Base-by-base conservation (phyloP, 2,888 invertebrate species). In the Macrosiphum euphorbiae region DNA sequence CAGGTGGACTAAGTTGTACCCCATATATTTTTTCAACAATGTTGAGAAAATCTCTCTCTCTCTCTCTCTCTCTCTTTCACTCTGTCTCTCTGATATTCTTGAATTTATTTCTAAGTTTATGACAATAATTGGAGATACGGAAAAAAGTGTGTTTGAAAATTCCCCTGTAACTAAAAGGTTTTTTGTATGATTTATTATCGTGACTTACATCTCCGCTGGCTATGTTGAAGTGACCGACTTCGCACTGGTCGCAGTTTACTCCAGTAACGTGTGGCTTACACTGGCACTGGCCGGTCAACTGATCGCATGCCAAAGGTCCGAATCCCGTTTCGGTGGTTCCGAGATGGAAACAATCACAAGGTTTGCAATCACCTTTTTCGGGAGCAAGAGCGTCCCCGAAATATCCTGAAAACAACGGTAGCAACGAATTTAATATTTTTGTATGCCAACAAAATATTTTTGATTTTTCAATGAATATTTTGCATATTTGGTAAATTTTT, bases 381-480 rank as follows among this genome's bases (percentile, higher is more conserved):
- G 98, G 97, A 3, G 98, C 98, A 52, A 99, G 96, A 0, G 99
- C 99, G 95, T 99, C 98, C 20, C 99, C 99, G 96, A 98, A 99
- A 96, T 97, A 99, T 94, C 99, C 98, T 97, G 8, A 84, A 41
- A 55, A 84, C 28, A 11, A 47, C 13, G 28, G 28, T 47, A 87
- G 8, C 0, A 52, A 50, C 5, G 20, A 52, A n/a, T 87, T 78
- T 20, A 78, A 78, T 35, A 55, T 5, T 20, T 58, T 28, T 61
- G 61, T 61, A 2, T 26, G 20, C 0, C 16, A 55, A 55, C 20
- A 55, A 55, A 20, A 55, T 55, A 20, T 5, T 55, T 67, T 67
- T 67, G 16, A 16, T 16, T 67, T 67, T 67, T 13, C 3, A n/a
- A n/a, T 67, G 5, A 13, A n/a, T 67, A 67, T 78, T 78, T 35